Evolutionary conservation across 2,113 vertebrate species (phyloP).

Genomic region (Tiliqua scincoides): DNA sequence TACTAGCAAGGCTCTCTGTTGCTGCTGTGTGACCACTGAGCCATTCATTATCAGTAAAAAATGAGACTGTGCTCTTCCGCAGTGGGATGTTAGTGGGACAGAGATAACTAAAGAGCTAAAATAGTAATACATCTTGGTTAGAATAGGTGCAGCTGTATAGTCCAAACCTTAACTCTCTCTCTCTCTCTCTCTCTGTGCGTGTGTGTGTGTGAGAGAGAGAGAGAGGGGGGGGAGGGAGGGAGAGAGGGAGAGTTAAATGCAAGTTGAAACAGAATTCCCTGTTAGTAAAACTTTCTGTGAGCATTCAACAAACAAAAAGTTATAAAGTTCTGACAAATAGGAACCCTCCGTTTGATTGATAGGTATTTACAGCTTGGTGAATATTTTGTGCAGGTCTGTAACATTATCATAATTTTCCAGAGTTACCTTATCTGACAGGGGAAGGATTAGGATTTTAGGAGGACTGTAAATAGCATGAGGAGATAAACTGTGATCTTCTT

Average conservation of each 20-base stretch:
- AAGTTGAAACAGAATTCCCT: not conserved
- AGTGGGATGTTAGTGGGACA: no score
- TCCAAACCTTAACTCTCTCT: constrained; percentile 14
- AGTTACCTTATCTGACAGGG: not conserved
- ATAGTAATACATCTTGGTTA: not conserved
- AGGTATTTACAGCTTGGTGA: not conserved
- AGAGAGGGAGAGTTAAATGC: no score
- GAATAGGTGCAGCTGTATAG: constrained; percentile 30
- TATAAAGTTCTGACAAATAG: not conserved
- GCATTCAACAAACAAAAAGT: not conserved
- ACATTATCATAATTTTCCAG: not conserved
- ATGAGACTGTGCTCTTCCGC: no score
- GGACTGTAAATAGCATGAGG: constrained; percentile 24
- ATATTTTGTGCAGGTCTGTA: constrained; percentile 10
- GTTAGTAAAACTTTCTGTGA: constrained; percentile 4
- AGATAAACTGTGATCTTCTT: constrained; percentile 28
- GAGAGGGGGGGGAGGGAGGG: no score
- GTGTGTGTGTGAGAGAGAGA: no score
- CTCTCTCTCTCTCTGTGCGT: no score
- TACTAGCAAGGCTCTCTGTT: not conserved
- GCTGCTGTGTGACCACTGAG: no score
- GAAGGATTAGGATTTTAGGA: constrained; percentile 20
- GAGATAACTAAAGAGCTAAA: no score
- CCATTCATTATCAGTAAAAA: no score
- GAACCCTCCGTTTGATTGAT: rapidly evolving